phyloP scores from a whole-genome alignment of 2,113 vertebrate species.

The Saguinus midas region DNA sequence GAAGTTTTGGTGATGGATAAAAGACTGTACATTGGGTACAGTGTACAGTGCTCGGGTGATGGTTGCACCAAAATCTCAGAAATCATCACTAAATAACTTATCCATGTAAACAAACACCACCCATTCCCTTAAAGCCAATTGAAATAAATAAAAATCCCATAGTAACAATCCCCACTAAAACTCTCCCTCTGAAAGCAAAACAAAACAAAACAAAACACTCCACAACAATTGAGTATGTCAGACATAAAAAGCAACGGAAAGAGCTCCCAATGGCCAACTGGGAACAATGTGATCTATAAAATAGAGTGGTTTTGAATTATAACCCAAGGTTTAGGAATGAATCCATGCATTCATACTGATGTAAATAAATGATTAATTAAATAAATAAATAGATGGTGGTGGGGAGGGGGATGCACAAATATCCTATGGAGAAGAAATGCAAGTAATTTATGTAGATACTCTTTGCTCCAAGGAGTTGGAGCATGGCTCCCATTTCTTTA shows the following conservation, averaged over 20 bases:
- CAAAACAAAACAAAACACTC: not conserved
- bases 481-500: not conserved
- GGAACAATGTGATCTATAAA: not conserved
- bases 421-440: not conserved
- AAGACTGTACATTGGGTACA: too few relatives aligned
- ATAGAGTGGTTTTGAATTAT: not conserved
- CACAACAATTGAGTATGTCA: not conserved
- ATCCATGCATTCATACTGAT: not conserved
- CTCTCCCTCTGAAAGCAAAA: not conserved
- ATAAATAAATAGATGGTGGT: not conserved
- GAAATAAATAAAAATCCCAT: too few relatives aligned
- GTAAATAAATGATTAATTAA: not conserved
- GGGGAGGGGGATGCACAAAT: not conserved
- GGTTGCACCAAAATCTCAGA: too few relatives aligned
- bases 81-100: too few relatives aligned
- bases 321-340: not conserved
- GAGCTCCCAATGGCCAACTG: not conserved
- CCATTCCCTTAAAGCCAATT: too few relatives aligned
- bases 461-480: not conserved
- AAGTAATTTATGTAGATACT: not conserved
- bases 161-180: not conserved
- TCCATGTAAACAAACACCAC: too few relatives aligned
- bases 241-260: not conserved
- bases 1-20: too few relatives aligned
- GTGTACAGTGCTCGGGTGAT: too few relatives aligned